These are phyloP conservation scores for Caenorhabditis macrosperma DNA, from an alignment of 2,888 invertebrate species.

Conservation along the genomic window DNA sequence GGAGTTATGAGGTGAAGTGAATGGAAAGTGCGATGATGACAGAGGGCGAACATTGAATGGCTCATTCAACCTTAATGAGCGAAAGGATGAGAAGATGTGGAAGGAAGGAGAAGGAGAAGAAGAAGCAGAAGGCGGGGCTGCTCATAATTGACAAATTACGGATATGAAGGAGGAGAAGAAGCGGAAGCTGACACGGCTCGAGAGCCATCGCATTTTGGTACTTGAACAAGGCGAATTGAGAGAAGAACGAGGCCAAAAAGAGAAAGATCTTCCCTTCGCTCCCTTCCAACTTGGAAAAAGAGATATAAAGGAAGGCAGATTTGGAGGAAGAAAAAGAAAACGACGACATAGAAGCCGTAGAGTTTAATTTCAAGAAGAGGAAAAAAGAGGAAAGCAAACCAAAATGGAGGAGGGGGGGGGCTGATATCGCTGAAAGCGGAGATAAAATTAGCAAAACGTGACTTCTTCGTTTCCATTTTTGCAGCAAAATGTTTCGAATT, in stretches of 20 bases:
- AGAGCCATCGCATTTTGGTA: constrained; percentile 19
- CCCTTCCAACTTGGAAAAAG: constrained; percentile 9
- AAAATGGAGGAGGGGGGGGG: constrained; percentile 15
- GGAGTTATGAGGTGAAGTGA: not conserved
- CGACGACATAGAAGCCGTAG: constrained; percentile 37
- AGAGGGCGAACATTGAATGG: no score
- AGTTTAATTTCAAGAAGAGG: constrained; percentile 42
- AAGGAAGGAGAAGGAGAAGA: not conserved
- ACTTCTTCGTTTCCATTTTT: constrained; percentile 9
- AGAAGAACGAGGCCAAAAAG: constrained; percentile 30
- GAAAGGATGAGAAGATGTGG: no score
- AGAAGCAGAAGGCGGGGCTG: constrained; percentile 1
- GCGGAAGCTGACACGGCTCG: constrained; percentile 25
- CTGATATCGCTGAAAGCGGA: constrained; percentile 30
- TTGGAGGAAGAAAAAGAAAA: constrained; percentile 35
- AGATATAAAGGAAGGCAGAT: constrained; percentile 37
- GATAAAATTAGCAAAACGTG: constrained; percentile 32
- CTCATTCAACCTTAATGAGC: not conserved
- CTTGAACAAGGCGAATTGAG: constrained; percentile 43
- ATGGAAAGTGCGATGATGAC: not conserved
- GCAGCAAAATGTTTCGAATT: constrained; percentile 10
- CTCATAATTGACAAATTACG: constrained; percentile 39
- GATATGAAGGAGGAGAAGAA: constrained; percentile 43
- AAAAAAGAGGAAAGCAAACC: constrained; percentile 33
- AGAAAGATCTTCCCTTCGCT: constrained; percentile 10